Evolutionary conservation across 2,888 invertebrate species (phyloP).

Genomic region (Drosophila hamatofila): DNA sequence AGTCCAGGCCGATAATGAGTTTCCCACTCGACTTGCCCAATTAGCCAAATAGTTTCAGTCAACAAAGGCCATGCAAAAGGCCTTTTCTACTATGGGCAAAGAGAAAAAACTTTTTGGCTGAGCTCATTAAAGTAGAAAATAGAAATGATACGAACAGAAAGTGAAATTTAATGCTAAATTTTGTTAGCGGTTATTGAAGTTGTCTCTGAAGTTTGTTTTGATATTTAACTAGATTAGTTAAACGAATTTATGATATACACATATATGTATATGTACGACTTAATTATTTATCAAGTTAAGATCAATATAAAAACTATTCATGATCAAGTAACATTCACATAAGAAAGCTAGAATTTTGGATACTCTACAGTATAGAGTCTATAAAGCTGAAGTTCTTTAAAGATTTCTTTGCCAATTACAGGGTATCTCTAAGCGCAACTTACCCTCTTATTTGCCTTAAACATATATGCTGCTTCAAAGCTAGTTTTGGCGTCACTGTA

Average conservation of each 20-base stretch:
- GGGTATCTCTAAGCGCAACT: background rate
- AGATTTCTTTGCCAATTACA: background rate
- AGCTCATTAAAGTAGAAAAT: constrained; percentile 23
- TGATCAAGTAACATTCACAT: background rate
- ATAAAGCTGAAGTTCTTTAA: background rate
- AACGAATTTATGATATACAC: background rate
- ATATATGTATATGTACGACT: background rate
- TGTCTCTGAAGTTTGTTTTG: background rate
- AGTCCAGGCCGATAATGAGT: constrained; percentile 66
- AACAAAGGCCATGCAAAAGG: constrained; percentile 17
- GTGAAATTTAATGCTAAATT: constrained; percentile 36
- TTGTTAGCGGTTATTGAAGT: background rate
- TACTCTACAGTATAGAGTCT: too few species aligned
- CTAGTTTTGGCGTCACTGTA: constrained; percentile 24
- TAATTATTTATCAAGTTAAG: background rate
- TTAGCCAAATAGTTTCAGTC: constrained; percentile 58
- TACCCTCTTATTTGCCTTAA: background rate
- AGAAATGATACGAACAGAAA: constrained; percentile 36
- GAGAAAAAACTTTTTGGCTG: background rate
- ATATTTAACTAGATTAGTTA: background rate
- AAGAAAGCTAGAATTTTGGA: background rate
- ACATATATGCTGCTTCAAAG: constrained; percentile 28
- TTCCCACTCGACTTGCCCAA: constrained; percentile 42
- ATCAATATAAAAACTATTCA: background rate
- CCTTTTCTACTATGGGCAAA: constrained; percentile 17